Conservation (phyloP, 53 echinoderm and acorn worm genomes). For the Paracentrotus lividus region DNA sequence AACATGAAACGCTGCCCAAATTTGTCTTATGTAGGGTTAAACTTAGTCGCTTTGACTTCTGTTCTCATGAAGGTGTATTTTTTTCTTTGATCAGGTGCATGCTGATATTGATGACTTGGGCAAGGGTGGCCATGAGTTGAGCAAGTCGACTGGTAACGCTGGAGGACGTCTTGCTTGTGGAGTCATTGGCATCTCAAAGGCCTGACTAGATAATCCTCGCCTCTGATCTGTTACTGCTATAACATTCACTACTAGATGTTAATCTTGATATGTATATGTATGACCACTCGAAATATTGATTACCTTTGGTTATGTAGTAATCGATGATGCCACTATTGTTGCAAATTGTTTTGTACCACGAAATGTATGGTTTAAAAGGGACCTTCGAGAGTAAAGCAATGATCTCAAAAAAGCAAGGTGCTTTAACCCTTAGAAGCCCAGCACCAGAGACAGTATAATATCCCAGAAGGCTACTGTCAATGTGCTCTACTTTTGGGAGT, state of each 20-base stretch:
- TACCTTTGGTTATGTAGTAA: not conserved
- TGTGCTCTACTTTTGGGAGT: not conserved
- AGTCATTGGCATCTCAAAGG: constrained; percentile 91
- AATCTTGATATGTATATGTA: constrained; percentile 36
- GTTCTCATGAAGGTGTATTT: too few relatives aligned
- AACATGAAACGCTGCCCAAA: too few relatives aligned
- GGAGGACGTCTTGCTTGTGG: constrained; percentile 88
- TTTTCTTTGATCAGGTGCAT: constrained; percentile 28
- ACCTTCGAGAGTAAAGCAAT: too few relatives aligned
- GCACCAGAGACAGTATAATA: too few relatives aligned
- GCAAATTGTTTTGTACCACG: not conserved
- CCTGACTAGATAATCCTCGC: constrained; percentile 46
- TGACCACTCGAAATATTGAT: not conserved
- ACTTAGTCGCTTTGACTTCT: too few relatives aligned
- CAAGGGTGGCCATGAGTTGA: constrained; percentile 35
- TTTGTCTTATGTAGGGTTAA: too few relatives aligned
- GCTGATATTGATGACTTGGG: constrained; percentile 18
- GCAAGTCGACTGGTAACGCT: constrained; percentile 40
- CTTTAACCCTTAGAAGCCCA: too few relatives aligned
- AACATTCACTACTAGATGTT: not conserved
- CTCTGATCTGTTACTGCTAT: constrained; percentile 4
- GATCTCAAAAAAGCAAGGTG: too few relatives aligned
- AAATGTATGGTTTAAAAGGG: too few relatives aligned
- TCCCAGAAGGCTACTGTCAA: too few relatives aligned
- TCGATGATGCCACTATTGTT: not conserved